Evolutionary conservation across 1,140 invertebrate species (phyloP), one percentile per base, ranked within the genome.

Genomic region (Acromyrmex echinatior): DNA sequence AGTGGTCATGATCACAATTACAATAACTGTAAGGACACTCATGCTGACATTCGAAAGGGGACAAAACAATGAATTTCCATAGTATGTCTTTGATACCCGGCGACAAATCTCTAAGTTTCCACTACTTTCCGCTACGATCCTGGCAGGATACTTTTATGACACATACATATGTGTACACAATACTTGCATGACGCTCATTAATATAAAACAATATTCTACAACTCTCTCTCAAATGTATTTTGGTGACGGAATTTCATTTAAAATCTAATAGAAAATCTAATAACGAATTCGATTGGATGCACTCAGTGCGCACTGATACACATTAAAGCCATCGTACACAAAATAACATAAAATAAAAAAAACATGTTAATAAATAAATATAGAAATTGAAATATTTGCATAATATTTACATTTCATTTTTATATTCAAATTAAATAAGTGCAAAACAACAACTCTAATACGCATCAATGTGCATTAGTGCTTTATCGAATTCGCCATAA

Each of bases 11-110:
- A 73, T 81, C 71, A 88, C 89, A 91, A 74, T 90, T 88, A 91
- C 90, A 91, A 56, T 63, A 86, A 90, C 65, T 86, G 68, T 76
- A 85, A 91, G 81, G 84, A 92, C 81, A 91, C 86, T 91, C 90
- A 92, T 92, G 90, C 90, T 82, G 66, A 90, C 88, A 91, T 90
- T 88, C 73, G 80, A 65, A 74, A 63, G 63, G 66, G 79, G 49
- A 87, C 86, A 91, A 94, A 93, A 94, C 92, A 93, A 93, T 93
- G 92, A 92, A 92, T 89, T 93, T 90, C 78, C 93, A 93, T 92
- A 92, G 51, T 93, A 93, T 90, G 90, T 92, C 68, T 93, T 86
- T 82, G 68, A 91, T 88, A 92, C 90, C 88, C 88, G 74, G 86
- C 87, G 87, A 86, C 88, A 88, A 87, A 88, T 87, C 63, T 91